Percentiles rank a stretch among this genome's conserved stretches.
Conservation (phyloP, 2,113 vertebrate species). For the Poecilia latipinna region DNA sequence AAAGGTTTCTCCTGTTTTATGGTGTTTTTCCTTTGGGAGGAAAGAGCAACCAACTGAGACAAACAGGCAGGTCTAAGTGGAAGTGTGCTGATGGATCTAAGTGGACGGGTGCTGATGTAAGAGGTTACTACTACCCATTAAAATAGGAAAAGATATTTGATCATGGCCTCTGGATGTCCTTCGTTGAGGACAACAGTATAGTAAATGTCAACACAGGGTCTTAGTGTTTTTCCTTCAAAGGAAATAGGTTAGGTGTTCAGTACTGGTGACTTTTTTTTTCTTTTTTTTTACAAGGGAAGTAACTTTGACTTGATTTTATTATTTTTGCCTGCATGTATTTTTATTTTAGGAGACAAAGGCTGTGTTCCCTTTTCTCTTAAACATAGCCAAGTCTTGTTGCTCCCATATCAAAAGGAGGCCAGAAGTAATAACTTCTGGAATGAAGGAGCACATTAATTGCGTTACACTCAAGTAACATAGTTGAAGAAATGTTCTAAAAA, state of each 20-base stretch:
- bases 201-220: conserved; percentile 43
- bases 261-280: neutral
- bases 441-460: neutral
- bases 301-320: conserved; percentile 3
- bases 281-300: neutral
- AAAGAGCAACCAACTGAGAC: conserved; percentile 62
- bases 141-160: conserved; percentile 57
- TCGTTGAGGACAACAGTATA: conserved; percentile 37
- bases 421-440: neutral
- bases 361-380: neutral
- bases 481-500: neutral
- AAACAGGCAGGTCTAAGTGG: conserved; percentile 64
- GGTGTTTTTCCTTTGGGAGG: conserved; percentile 34
- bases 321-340: neutral
- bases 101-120: conserved; percentile 62
- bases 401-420: too few relatives aligned
- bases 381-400: too few relatives aligned
- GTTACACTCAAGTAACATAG: neutral
- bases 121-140: conserved; percentile 58
- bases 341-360: too few relatives aligned
- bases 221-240: conserved; percentile 23
- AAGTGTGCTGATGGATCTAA: conserved; percentile 58
- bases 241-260: conserved; percentile 31
- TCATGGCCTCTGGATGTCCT: conserved; percentile 54
- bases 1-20: conserved; percentile 38